Evolutionary conservation across 2,888 invertebrate species (phyloP).

Genomic region (Apodemia mormo): DNA sequence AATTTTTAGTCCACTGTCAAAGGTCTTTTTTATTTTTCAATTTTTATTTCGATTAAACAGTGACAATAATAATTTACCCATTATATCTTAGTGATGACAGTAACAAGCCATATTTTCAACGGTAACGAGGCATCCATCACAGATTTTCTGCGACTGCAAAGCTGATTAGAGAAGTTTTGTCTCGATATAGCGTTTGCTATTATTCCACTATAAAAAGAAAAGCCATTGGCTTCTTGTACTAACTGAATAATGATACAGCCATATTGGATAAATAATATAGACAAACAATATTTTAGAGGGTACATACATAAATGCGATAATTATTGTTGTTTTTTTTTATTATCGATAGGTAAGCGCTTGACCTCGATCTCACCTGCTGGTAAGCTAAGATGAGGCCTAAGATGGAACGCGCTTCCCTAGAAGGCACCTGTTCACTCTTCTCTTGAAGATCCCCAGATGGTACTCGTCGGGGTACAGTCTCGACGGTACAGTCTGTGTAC

Average conservation of each 20-base stretch:
- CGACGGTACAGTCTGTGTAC: no score
- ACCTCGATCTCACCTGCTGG: no score
- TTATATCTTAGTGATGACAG: background rate
- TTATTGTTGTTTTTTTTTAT: no score
- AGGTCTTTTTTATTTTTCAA: no score
- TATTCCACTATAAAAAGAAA: conserved; percentile 61
- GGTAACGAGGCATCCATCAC: conserved; percentile 30
- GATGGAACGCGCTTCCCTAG: no score
- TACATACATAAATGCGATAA: conserved; percentile 19
- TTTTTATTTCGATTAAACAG: background rate
- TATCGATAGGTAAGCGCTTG: no score
- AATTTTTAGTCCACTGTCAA: no score
- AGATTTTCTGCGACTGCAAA: conserved; percentile 28
- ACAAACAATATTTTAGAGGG: conserved; percentile 42
- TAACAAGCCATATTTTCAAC: conserved; percentile 9
- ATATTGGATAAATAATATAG: conserved; percentile 49
- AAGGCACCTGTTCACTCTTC: no score
- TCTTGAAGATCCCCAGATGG: no score
- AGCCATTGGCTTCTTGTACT: conserved; percentile 44
- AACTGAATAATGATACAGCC: conserved; percentile 64
- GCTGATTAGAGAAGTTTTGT: conserved; percentile 30
- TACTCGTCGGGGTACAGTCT: no score
- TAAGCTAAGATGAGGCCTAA: no score
- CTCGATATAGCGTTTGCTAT: conserved; percentile 49
- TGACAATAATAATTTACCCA: background rate